Conservation (phyloP, 2,113 vertebrate genomes). For the Silurus meridionalis region DNA sequence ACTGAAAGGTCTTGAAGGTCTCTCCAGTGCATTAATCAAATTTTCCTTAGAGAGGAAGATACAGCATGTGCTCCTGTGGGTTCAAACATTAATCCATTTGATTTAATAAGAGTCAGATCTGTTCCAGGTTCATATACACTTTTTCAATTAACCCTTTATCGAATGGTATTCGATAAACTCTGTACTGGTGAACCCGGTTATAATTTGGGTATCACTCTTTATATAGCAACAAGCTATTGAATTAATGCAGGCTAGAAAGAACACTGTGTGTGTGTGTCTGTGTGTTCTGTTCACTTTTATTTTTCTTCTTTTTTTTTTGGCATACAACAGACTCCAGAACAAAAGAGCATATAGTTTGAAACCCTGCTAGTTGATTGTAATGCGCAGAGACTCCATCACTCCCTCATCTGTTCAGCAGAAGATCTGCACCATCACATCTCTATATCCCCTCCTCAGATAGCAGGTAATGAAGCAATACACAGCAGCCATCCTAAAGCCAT, state of each 20-base stretch:
- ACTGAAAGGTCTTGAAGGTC: conserved; percentile 25
- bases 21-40: conserved; percentile 35
- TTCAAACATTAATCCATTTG: conserved; percentile 20
- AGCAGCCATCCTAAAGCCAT: conserved; percentile 9
- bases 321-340: background rate
- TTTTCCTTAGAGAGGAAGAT: conserved; percentile 14
- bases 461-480: conserved; percentile 1
- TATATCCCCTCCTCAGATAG: conserved; percentile 1
- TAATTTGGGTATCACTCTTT: conserved; percentile 3
- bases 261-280: background rate
- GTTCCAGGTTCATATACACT: conserved; percentile 24
- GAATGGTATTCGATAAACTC: background rate
- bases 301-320: conserved; percentile 14
- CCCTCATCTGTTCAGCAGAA: conserved; percentile 60
- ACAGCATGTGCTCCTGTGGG: conserved; percentile 3
- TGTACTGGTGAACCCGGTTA: too few species aligned
- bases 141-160: background rate
- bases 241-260: background rate
- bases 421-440: conserved; percentile 44
- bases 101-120: conserved; percentile 24
- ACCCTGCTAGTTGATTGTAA: conserved; percentile 19
- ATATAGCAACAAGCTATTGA: background rate
- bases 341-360: conserved; percentile 2
- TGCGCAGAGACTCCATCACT: conserved; percentile 45
- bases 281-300: background rate